phyloP scores from a whole-genome alignment of 2,113 vertebrate genomes.

The Stictonetta naevosa region DNA sequence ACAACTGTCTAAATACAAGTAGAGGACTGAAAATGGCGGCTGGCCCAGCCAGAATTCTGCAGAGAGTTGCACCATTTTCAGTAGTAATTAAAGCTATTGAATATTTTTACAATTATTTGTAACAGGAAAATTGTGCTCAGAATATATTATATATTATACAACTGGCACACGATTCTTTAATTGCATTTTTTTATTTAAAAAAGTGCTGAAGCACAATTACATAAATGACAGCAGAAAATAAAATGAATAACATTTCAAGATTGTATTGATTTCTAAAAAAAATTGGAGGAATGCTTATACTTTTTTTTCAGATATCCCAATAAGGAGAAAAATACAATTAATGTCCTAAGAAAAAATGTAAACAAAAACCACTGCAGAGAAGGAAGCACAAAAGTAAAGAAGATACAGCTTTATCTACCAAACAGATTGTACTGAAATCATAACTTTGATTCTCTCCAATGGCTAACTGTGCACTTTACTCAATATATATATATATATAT shows the following conservation, averaged over 20 bases:
- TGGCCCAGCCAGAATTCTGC: slow-evolving; percentile 1
- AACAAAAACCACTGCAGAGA: background rate
- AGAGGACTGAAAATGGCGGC: background rate
- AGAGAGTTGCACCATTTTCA: background rate
- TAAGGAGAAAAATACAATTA: background rate
- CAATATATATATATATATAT: too few species aligned
- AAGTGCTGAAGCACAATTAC: background rate
- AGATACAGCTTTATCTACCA: background rate
- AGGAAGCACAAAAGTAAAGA: background rate
- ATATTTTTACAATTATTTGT: slow-evolving; percentile 2
- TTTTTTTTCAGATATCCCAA: background rate
- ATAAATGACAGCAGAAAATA: background rate
- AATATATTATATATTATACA: slow-evolving; percentile 30
- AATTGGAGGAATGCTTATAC: background rate
- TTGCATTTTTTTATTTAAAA: background rate
- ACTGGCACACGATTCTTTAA: background rate
- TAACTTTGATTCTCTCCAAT: background rate
- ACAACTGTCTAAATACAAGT: background rate
- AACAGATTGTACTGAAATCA: background rate
- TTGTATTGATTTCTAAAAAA: background rate
- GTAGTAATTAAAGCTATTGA: slow-evolving; percentile 28
- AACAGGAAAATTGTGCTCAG: background rate
- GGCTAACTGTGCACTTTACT: background rate
- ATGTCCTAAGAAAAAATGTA: background rate
- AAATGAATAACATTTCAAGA: slow-evolving; percentile 1